Base-by-base conservation (phyloP, 2,797 vertebrate species). In the Fratercula arctica region DNA sequence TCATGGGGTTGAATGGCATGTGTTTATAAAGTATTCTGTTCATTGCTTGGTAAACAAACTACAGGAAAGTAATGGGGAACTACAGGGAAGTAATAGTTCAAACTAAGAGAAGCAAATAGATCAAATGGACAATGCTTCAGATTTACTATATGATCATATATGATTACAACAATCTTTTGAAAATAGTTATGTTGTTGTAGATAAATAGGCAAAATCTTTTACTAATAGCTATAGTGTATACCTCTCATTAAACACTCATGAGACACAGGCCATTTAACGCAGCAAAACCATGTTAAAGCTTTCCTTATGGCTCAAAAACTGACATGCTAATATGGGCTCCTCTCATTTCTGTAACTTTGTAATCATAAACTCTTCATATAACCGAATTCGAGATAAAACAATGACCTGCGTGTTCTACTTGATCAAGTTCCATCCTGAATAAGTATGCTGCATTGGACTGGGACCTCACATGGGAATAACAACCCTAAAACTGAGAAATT, bases 1-100 rank as follows among this genome's bases (percentile, higher is more conserved):
- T 94, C 90, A 90, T 60, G 51, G 46, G n/a, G 18, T 24, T 68
- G 10, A 68, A 50, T 14, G 51, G 20, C 37, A 33, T 13, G 45
- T 76, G 37, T 74, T 63, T 86, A 46, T 77, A 56, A 73, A 85
- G 50, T 60, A 67, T 59, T 70, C 61, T 86, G 18, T 85, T 74
- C 73, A 59, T 87, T 82, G 29, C 69, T 78, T 92, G 31, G 39
- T 63, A 83, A 95, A 89, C 21, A 82, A 87, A 31, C 6, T 79
- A 53, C 7, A 26, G 45, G 37, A 69, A 56, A 83, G 61, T 75
- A 87, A 84, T 50, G 53, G 8, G 13, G 48, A 84, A 24, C 6
- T 67, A 54, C 14, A 74, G 48, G 37, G 50, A 54, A 88, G 20
- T 87, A 86, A 75, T 20, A n/a, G 7, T 26, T 91, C 25, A 35